These are phyloP conservation scores for Apamea anceps DNA, from an alignment of 2,888 invertebrate species.

Conservation along the genomic window DNA sequence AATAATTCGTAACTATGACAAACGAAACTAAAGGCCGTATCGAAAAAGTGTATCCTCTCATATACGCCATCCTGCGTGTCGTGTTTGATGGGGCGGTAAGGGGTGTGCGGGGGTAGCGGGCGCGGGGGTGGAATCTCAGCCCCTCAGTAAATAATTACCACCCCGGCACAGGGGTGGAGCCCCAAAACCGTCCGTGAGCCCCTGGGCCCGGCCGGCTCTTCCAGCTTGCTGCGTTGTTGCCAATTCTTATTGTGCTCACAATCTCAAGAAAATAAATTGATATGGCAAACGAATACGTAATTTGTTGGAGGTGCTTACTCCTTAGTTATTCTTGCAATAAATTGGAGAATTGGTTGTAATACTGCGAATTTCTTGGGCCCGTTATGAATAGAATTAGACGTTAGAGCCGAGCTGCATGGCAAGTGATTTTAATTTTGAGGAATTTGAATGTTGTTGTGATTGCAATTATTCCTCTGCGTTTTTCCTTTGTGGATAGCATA, in stretches of 20 bases:
- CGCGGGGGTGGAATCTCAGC: constrained; percentile 80
- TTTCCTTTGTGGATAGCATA: background rate
- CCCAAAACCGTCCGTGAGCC: constrained; percentile 71
- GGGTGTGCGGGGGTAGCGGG: constrained; percentile 66
- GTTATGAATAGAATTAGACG: constrained; percentile 27
- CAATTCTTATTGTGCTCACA: constrained; percentile 67
- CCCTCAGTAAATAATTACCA: constrained; percentile 88
- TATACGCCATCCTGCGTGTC: constrained; percentile 59
- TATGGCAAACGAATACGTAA: constrained; percentile 62
- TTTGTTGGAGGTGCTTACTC: constrained; percentile 35
- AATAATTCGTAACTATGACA: constrained; percentile 43
- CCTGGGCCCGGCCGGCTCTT: constrained; percentile 59
- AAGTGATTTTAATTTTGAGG: constrained; percentile 24
- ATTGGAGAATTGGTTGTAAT: constrained; percentile 37
- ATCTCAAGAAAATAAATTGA: constrained; percentile 63
- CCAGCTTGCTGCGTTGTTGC: constrained; percentile 57
- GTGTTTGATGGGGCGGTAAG: constrained; percentile 65
- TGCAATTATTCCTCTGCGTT: constrained; percentile 1
- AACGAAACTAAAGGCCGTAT: constrained; percentile 57
- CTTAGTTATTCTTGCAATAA: constrained; percentile 47
- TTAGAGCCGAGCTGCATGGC: background rate
- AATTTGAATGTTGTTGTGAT: constrained; percentile 9
- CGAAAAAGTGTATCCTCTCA: constrained; percentile 63
- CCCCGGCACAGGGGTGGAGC: constrained; percentile 79
- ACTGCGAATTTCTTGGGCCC: constrained; percentile 20